A percentile compares a stretch with the other conserved stretches of the same genome.
Evolutionary conservation across 2,888 invertebrate genomes (phyloP).

Genomic region (Ferrisia virgata): DNA sequence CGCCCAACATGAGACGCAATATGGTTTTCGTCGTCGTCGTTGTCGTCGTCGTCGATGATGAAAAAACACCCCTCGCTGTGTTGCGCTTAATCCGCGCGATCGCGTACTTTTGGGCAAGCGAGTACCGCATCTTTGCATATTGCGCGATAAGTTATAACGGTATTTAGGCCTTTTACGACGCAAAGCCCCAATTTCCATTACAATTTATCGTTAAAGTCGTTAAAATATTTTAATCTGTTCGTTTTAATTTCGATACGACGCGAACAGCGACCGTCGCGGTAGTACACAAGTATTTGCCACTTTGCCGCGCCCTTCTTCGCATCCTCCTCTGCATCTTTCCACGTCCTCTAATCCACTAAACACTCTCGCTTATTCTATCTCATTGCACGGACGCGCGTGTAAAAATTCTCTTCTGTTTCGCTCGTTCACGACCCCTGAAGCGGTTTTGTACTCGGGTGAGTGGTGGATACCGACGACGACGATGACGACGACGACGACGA

Average conservation of each 20-base stretch:
- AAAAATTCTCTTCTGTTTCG: not conserved
- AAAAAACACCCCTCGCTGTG: too few relatives aligned
- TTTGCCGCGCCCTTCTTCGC: not conserved
- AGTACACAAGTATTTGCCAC: not conserved
- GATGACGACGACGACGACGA: too few relatives aligned
- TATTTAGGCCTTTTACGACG: not conserved
- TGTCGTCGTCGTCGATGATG: too few relatives aligned
- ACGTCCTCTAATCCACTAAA: not conserved
- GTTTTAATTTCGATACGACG: not conserved
- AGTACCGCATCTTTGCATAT: not conserved
- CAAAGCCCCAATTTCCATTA: not conserved
- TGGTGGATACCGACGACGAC: too few relatives aligned
- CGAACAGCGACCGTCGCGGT: not conserved
- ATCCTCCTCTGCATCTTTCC: not conserved
- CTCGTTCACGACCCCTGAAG: not conserved
- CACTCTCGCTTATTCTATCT: not conserved
- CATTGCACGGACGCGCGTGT: not conserved
- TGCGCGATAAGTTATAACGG: not conserved
- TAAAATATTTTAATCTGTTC: conserved; percentile 17
- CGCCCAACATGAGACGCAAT: too few relatives aligned
- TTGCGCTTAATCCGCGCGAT: too few relatives aligned
- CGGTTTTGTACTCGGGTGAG: not conserved
- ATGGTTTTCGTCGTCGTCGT: too few relatives aligned
- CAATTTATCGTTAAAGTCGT: conserved; percentile 8
- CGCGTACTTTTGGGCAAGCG: too few relatives aligned